Evolutionary conservation across 2,797 vertebrate species (phyloP), one percentile per base, ranked within the genome.

Genomic region (Eleutherodactylus coqui): DNA sequence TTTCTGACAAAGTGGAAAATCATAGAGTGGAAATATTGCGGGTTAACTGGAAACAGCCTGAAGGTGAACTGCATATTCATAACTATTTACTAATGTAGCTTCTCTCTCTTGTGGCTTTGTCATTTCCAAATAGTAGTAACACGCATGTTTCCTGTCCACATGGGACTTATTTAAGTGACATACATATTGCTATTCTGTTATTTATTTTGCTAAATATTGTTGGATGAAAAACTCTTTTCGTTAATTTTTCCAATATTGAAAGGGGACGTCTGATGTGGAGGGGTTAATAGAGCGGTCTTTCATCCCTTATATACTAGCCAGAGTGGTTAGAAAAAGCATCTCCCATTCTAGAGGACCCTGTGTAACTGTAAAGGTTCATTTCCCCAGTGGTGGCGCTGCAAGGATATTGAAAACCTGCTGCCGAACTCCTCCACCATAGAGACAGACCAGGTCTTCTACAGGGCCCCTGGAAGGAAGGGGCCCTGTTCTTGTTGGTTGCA

Each of bases 1-100:
- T 82, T 86, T 45, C 47, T 69, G 85, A 77, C 70, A 82, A 82
- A 86, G 67, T 70, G 73, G 80, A 75, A 83, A 83, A 69, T 29
- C 51, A 45, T 79, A 85, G 79, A 70, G 41, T 76, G 67, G 49
- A 76, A 82, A 82, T 49, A 70, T 67, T 41, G 70, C 5, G 36
- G 47, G 34, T 45, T 78, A 78, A 83, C 72, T 83, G 36, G 49
- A 86, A 86, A 77, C 60, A 77, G 72, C 80, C 55, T 51, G 36
- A 27, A 86, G 73, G 73, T 85, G 27, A 53, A 75, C 72, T 64
- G 51, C 10, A 62, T 76, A 69, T 67, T 75, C 53, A 69, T 47
- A 36, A 75, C 58, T 69, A n/a, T 77, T 49, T 58, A 84, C 64
- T 43, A 84, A 64, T 67, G 36, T 19, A 81, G 41, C 10, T n/a